phyloP scores from a whole-genome alignment of 2,888 invertebrate genomes.

The Limnephilus auricula region DNA sequence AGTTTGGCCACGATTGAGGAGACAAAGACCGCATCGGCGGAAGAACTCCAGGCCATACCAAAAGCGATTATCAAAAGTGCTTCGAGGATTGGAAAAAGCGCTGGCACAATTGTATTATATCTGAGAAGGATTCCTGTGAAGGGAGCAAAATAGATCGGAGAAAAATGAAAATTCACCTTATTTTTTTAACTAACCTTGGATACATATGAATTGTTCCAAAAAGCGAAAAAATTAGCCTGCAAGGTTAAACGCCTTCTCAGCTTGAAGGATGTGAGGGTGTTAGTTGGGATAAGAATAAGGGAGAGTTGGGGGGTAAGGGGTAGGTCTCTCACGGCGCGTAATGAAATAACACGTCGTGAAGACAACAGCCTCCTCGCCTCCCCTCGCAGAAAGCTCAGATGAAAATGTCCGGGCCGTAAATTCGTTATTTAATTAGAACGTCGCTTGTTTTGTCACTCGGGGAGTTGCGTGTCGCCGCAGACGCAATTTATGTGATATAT shows the following conservation, averaged over 20 bases:
- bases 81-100: too few species aligned
- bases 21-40: too few species aligned
- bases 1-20: too few species aligned
- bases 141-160: too few species aligned
- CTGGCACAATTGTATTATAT: too few species aligned
- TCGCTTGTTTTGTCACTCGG: constrained; percentile 11
- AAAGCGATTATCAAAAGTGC: too few species aligned
- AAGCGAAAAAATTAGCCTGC: too few species aligned
- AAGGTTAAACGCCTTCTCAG: constrained; percentile 23
- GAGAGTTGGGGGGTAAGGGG: not conserved
- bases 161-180: too few species aligned
- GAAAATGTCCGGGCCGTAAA: constrained; percentile 12
- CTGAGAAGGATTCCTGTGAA: too few species aligned
- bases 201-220: too few species aligned
- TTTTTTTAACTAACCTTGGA: too few species aligned
- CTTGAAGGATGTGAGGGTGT: not conserved
- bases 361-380: constrained; percentile 5
- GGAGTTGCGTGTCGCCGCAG: constrained; percentile 13
- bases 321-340: not conserved
- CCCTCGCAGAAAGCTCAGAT: constrained; percentile 6
- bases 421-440: constrained; percentile 36
- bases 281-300: not conserved
- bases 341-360: constrained; percentile 32
- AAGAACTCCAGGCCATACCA: too few species aligned
- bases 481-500: not conserved